These are phyloP conservation scores for Oscheius sp. DNA, from an alignment of 2,888 invertebrate species.

Conservation along the genomic window DNA sequence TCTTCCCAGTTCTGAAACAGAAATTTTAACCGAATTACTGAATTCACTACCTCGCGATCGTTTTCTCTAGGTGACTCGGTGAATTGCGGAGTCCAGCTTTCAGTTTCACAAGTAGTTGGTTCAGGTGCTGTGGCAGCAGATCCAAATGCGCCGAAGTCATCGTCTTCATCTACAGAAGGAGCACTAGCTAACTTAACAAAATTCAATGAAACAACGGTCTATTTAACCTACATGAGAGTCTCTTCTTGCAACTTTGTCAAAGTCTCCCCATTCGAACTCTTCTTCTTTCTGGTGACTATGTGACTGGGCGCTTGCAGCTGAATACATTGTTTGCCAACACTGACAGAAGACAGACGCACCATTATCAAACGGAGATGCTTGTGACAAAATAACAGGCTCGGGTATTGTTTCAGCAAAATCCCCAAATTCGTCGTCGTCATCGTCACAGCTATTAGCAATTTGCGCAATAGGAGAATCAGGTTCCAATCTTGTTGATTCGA, in stretches of 20 bases:
- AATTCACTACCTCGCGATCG: neutral
- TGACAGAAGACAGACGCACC: neutral
- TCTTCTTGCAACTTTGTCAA: slow-evolving; percentile 44
- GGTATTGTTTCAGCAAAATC: slow-evolving; percentile 29
- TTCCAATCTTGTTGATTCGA: too few relatives aligned
- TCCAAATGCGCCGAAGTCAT: slow-evolving; percentile 28
- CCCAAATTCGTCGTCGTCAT: slow-evolving; percentile 35
- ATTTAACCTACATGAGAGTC: slow-evolving; percentile 6
- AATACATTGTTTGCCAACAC: slow-evolving; percentile 5
- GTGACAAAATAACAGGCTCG: neutral
- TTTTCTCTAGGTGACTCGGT: slow-evolving; percentile 6
- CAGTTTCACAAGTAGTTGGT: neutral
- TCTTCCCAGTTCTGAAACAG: slow-evolving; percentile 14
- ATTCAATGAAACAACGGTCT: neutral
- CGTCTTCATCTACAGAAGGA: slow-evolving; percentile 18
- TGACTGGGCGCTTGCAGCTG: slow-evolving; percentile 5
- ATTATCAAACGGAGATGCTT: neutral
- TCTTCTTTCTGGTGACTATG: slow-evolving; percentile 42
- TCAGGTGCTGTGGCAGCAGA: neutral
- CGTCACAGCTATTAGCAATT: neutral
- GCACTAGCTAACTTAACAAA: slow-evolving; percentile 19
- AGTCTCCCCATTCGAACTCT: slow-evolving; percentile 68
- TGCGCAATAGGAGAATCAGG: neutral
- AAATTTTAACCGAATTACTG: neutral
- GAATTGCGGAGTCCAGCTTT: slow-evolving; percentile 23